A percentile compares a stretch with the other conserved stretches of the same genome.
Conservation (phyloP, 2,797 vertebrate species). For the Onychomys arenicola region DNA sequence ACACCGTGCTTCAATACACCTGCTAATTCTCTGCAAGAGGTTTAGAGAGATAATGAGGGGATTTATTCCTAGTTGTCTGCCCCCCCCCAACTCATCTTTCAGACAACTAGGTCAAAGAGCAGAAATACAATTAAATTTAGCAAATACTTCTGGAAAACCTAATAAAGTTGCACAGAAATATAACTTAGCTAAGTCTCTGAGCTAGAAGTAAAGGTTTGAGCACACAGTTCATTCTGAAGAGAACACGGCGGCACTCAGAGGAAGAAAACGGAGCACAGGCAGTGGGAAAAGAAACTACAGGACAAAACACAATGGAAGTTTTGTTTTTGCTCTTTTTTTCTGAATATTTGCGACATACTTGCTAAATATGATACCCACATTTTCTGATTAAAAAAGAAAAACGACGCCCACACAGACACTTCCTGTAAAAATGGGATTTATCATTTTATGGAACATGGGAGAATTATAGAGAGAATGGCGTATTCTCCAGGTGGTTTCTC, state of each 20-base stretch:
- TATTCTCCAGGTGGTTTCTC: background rate
- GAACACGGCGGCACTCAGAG: accelerated
- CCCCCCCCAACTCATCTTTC: background rate
- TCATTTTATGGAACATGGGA: background rate
- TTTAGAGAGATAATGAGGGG: background rate
- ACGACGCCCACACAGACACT: background rate
- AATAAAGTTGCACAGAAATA: background rate
- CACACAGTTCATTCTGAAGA: accelerated
- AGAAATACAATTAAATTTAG: constrained; percentile 46
- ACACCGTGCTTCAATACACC: background rate
- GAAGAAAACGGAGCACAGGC: accelerated
- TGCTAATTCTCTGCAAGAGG: background rate
- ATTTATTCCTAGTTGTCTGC: background rate
- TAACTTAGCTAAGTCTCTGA: background rate
- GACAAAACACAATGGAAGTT: background rate
- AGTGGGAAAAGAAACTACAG: accelerated
- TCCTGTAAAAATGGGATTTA: background rate
- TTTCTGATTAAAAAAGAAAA: background rate
- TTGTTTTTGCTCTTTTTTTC: background rate
- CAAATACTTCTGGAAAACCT: background rate
- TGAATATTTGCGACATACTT: background rate
- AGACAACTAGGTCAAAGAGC: background rate
- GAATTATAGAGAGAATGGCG: background rate
- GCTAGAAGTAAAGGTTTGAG: background rate
- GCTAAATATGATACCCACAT: background rate